Evolutionary conservation across 2,888 invertebrate species (phyloP), one percentile per base, ranked within the genome.

Genomic region (Tubulanus polymorphus): DNA sequence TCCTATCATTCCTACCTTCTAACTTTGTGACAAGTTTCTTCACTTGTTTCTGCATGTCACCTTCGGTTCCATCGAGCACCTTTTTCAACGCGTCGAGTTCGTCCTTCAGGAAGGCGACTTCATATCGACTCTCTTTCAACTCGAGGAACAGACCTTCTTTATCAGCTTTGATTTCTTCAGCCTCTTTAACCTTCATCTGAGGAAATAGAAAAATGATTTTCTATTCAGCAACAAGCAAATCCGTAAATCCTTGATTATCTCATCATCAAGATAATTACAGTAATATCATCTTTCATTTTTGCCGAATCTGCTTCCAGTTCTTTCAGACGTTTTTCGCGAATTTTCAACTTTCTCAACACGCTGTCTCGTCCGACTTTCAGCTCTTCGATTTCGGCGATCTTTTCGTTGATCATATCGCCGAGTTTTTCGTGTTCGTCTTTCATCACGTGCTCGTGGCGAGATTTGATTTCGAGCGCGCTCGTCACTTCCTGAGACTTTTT

Each of bases 401-500:
- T 69, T 37, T 69, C 70, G 23, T 63, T 57, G 35, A 72, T 37
- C 54, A 64, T 60, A 37, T 61, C 53, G 47, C 63, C 55, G 28
- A 72, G 59, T 1, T 63, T 57, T 37, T 73, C 72, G 49, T 67
- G 64, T 51, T 74, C 74, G 48, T 71, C 68, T 30, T 67, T 53
- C 46, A 70, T 59, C 37, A 54, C 63, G 32, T 71, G 70, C 48
- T 59, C 63, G 41, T 61, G 62, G 23, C 63, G 63, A 25, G 64
- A 63, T 51, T 63, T 67, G 3, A 63, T 60, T 54, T 72, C 72
- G 53, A 71, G 63, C 49, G 71, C 59, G 10, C 67, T 68, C 6
- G 65, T 63, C 37, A 71, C 60, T 41, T 66, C 68, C 46, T 62
- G 63, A 8, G 68, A 63, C 57, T 75, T 71, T 46, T 72, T 65